Conservation (phyloP, 2,888 invertebrate species). For the Thymelicus acteon region DNA sequence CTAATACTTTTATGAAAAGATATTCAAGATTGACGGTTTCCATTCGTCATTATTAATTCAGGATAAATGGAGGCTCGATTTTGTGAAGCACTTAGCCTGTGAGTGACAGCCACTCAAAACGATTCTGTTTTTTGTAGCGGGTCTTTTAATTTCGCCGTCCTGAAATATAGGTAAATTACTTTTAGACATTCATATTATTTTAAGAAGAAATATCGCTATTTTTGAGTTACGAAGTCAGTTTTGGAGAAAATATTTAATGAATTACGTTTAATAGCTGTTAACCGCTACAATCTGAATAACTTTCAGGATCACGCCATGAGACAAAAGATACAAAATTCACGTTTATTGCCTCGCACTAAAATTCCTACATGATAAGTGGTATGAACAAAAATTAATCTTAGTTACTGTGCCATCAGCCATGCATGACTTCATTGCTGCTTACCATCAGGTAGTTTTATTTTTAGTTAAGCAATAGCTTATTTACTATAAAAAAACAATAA, state of each 20-base stretch:
- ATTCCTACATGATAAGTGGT: no score
- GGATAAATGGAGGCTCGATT: slow-evolving; percentile 56
- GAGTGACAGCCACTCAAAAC: slow-evolving; percentile 50
- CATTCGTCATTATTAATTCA: slow-evolving; percentile 67
- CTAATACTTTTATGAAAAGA: slow-evolving; percentile 32
- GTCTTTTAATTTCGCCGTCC: slow-evolving; percentile 32
- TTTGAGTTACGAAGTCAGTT: slow-evolving; percentile 5
- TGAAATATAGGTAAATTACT: slow-evolving; percentile 33
- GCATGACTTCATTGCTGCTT: no score
- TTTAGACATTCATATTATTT: slow-evolving; percentile 31
- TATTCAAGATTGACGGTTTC: slow-evolving; percentile 57
- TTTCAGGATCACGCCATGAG: no score
- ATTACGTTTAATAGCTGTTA: no score
- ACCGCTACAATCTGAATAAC: no score
- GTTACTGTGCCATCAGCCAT: no score
- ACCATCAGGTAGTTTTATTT: no score
- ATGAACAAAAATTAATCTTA: no score
- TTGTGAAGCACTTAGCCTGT: slow-evolving; percentile 45
- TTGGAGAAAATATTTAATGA: neutral
- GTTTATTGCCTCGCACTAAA: no score
- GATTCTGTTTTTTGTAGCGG: slow-evolving; percentile 45
- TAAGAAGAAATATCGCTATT: slow-evolving; percentile 12
- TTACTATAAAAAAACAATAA: no score
- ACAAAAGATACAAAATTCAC: no score
- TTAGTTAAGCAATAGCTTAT: no score